Conservation (phyloP, 2,113 vertebrate genomes). For the Xiphophorus hellerii region DNA sequence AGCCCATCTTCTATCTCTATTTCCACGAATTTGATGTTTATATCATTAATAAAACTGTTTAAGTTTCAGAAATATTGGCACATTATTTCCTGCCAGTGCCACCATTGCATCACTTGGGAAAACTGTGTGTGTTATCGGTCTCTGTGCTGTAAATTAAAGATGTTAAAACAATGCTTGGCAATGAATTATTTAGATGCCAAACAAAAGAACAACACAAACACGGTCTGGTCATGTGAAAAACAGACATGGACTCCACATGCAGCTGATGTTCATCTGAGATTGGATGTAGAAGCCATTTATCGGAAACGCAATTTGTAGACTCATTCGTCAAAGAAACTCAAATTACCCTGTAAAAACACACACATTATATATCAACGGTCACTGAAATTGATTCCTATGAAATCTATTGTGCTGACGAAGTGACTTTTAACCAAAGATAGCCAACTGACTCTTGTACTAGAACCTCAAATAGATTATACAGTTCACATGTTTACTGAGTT, state of each 20-base stretch:
- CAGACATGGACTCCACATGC: neutral
- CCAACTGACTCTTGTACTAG: neutral
- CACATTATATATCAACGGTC: neutral
- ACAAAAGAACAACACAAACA: constrained; percentile 5
- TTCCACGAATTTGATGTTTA: neutral
- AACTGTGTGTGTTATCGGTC: constrained; percentile 2
- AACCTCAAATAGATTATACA: neutral
- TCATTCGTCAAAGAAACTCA: constrained; percentile 24
- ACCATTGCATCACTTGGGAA: neutral
- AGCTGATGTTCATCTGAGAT: constrained; percentile 16
- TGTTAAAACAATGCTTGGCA: constrained; percentile 41
- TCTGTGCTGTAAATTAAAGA: constrained; percentile 31
- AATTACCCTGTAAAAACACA: constrained; percentile 22
- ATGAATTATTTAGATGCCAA: constrained; percentile 51
- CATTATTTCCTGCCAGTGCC: neutral
- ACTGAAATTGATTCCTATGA: neutral
- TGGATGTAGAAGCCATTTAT: constrained; percentile 12
- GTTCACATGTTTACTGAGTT: neutral
- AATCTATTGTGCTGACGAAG: constrained; percentile 19
- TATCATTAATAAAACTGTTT: neutral
- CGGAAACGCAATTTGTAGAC: constrained; percentile 27
- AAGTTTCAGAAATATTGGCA: constrained; percentile 13
- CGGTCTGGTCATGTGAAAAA: constrained; percentile 12
- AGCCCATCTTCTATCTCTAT: neutral
- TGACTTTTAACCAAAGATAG: neutral